phyloP scores from a whole-genome alignment of 2,888 invertebrate species.

The Balanococcus diminutus region DNA sequence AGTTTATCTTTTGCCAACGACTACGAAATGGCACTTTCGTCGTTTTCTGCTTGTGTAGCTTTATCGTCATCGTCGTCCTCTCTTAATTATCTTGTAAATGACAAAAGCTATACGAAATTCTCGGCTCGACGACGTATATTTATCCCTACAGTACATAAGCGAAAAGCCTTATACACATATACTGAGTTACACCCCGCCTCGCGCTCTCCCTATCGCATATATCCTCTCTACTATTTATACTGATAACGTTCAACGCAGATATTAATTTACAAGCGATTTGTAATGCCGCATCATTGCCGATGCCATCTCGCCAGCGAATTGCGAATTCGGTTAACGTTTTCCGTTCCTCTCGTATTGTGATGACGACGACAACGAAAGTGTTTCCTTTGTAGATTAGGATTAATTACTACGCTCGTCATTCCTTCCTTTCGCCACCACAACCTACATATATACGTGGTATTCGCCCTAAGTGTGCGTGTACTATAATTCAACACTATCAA shows the following conservation, averaged over 20 bases:
- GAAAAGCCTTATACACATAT: background rate
- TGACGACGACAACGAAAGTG: background rate
- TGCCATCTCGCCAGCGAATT: background rate
- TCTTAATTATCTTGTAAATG: slow-evolving; percentile 25
- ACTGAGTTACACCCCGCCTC: background rate
- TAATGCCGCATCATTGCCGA: background rate
- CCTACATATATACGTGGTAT: background rate
- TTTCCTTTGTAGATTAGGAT: slow-evolving; percentile 24
- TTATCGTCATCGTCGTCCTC: background rate
- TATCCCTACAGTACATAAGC: background rate
- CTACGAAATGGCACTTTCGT: background rate
- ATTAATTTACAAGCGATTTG: slow-evolving; percentile 25
- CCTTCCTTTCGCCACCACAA: background rate
- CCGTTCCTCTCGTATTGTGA: background rate
- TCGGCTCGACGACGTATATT: background rate
- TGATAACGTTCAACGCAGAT: slow-evolving; percentile 8
- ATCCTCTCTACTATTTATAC: background rate
- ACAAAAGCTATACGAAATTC: slow-evolving; percentile 20
- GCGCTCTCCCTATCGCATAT: background rate
- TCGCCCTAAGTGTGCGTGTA: too few species aligned
- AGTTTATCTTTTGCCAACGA: slow-evolving; percentile 18
- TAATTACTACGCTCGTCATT: background rate
- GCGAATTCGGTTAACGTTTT: background rate
- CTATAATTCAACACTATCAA: background rate
- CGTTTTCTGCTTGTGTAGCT: slow-evolving; percentile 9